Conservation (phyloP, 2,113 vertebrate genomes). For the Benitochromis conjunctus region DNA sequence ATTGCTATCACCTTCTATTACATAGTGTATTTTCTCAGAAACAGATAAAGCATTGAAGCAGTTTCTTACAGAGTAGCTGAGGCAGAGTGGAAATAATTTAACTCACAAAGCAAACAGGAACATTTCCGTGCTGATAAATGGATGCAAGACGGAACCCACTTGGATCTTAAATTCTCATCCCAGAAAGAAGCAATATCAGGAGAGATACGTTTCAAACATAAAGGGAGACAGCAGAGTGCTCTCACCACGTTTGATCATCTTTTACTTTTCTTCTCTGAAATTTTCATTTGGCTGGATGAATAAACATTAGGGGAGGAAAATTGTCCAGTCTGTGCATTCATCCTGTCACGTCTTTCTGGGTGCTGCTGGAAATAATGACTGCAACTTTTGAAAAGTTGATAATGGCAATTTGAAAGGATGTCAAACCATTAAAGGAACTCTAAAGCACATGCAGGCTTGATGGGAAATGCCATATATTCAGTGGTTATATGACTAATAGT, state of each 20-base stretch:
- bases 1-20: background rate
- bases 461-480: conserved; percentile 36
- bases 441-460: conserved; percentile 24
- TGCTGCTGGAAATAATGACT: conserved; percentile 54
- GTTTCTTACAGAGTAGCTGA: background rate
- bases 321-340: conserved; percentile 19
- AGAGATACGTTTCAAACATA: background rate
- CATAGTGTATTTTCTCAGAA: background rate
- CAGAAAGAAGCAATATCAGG: background rate
- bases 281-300: conserved; percentile 25
- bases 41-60: background rate
- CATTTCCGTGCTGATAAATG: background rate
- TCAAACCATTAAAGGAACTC: conserved; percentile 37
- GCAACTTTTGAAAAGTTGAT: conserved; percentile 61
- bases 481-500: conserved; percentile 19
- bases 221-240: background rate
- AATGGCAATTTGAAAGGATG: conserved; percentile 57
- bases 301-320: conserved; percentile 14
- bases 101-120: background rate
- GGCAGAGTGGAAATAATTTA: background rate
- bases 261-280: conserved; percentile 8
- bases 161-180: background rate
- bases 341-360: conserved; percentile 33
- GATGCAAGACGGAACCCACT: background rate
- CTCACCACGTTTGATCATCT: background rate